Conservation (phyloP, 2,797 vertebrate genomes). For the Typhlichthys eigenmanni region DNA sequence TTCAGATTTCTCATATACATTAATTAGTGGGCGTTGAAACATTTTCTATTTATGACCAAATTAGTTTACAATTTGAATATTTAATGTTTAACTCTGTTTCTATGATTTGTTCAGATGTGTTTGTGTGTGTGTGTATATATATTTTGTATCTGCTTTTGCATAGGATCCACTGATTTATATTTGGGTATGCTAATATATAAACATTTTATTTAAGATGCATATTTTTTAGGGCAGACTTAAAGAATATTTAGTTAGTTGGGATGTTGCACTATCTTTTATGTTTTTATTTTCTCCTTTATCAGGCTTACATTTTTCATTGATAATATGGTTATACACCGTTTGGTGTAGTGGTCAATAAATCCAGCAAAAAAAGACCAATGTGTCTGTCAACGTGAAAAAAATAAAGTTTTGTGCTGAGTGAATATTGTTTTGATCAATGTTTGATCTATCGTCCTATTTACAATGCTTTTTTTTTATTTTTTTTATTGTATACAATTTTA, state of each 20-base stretch:
- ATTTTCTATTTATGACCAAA: constrained; percentile 54
- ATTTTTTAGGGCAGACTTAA: constrained; percentile 25
- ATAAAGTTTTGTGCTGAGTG: constrained; percentile 53
- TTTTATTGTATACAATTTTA: too few species aligned
- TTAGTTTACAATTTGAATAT: constrained; percentile 44
- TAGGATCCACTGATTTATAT: constrained; percentile 48
- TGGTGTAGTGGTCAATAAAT: constrained; percentile 37
- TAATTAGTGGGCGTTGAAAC: constrained; percentile 16
- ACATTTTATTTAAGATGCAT: constrained; percentile 68
- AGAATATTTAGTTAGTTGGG: constrained; percentile 27
- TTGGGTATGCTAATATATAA: constrained; percentile 79
- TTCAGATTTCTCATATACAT: constrained; percentile 16
- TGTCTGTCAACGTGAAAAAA: constrained; percentile 41
- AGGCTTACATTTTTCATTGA: neutral
- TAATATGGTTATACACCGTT: constrained; percentile 10
- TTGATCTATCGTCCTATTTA: neutral
- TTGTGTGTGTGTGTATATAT: constrained; percentile 78
- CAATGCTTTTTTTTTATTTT: too few species aligned
- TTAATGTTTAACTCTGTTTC: constrained; percentile 15
- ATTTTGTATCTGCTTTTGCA: constrained; percentile 81
- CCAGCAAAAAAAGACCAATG: constrained; percentile 31
- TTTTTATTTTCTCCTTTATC: too few species aligned
- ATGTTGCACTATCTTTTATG: neutral
- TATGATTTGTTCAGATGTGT: constrained; percentile 47
- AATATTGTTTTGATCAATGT: constrained; percentile 10